Base-by-base conservation (phyloP, 2,113 vertebrate species). In the Hirundichthys speculiger region DNA sequence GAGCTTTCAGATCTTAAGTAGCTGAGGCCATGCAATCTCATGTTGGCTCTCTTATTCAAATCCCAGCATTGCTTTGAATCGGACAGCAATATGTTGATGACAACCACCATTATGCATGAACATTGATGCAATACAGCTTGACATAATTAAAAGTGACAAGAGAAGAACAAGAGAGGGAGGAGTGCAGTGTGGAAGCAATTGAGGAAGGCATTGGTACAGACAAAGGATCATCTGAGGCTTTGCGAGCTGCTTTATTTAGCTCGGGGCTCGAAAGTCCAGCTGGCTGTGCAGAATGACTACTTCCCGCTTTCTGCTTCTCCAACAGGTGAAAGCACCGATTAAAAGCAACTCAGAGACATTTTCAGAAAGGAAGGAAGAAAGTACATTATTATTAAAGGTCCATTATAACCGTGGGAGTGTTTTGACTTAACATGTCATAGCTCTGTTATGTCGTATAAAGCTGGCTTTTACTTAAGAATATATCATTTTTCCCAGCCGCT, bases 161-260 rank as follows among this genome's bases (percentile, higher is more conserved):
- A n/a, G n/a, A n/a, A n/a, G n/a, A n/a, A n/a, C n/a, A n/a, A n/a
- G n/a, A n/a, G n/a, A n/a, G n/a, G n/a, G n/a, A n/a, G n/a, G n/a
- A n/a, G n/a, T n/a, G n/a, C n/a, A n/a, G n/a, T n/a, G n/a, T n/a
- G n/a, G n/a, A n/a, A n/a, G n/a, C n/a, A n/a, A n/a, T n/a, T n/a
- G n/a, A n/a, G n/a, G n/a, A n/a, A n/a, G n/a, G n/a, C 93, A 88
- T 93, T 94, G 92, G 86, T 87, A 83, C 89, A 91, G 88, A 80
- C n/a, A n/a, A n/a, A n/a, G n/a, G n/a, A n/a, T n/a, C 79, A 73
- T 86, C 90, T 87, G 79, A 82, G 59, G 53, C 66, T 73, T n/a
- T n/a, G n/a, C n/a, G n/a, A n/a, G n/a, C n/a, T 13, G 70, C 86
- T 88, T 92, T 88, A 90, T 92, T 90, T 91, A 88, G 83, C 80